Conservation (phyloP, 2,888 invertebrate genomes). For the Cylindroiulus punctatus region DNA sequence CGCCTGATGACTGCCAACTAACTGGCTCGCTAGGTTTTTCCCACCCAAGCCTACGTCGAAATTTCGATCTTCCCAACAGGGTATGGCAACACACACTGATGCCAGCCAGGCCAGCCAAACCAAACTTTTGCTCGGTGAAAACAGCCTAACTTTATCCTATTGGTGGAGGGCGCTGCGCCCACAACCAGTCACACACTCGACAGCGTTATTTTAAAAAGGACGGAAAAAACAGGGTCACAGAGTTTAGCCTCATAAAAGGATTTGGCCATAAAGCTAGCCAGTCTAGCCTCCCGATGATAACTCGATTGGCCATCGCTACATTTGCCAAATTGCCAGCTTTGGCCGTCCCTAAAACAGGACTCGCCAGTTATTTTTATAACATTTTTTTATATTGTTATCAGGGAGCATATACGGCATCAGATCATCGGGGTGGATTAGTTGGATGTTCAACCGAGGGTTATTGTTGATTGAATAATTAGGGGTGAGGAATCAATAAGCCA, state of each 20-base stretch:
- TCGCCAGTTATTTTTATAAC: background rate
- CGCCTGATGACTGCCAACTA: background rate
- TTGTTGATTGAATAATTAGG: background rate
- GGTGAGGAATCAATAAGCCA: background rate
- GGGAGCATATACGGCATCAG: background rate
- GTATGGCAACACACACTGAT: background rate
- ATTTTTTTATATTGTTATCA: background rate
- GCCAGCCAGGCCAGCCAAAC: background rate
- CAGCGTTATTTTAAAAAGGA: background rate
- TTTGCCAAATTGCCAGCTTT: background rate
- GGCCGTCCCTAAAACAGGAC: background rate
- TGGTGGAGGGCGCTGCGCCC: background rate
- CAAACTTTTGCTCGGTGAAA: background rate
- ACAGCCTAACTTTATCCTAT: background rate
- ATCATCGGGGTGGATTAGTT: background rate
- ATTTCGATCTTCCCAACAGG: background rate
- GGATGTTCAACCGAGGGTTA: background rate
- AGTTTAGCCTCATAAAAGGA: slow-evolving; percentile 25
- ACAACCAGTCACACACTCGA: background rate
- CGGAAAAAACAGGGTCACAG: background rate
- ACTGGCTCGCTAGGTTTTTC: background rate
- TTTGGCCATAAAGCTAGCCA: slow-evolving; percentile 1
- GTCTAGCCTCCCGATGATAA: background rate
- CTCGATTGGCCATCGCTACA: background rate
- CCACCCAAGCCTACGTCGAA: too few relatives aligned